A percentile compares a stretch with the other conserved stretches of the same genome.
Conservation (phyloP, 2,113 vertebrate genomes). For the Neogale vison region DNA sequence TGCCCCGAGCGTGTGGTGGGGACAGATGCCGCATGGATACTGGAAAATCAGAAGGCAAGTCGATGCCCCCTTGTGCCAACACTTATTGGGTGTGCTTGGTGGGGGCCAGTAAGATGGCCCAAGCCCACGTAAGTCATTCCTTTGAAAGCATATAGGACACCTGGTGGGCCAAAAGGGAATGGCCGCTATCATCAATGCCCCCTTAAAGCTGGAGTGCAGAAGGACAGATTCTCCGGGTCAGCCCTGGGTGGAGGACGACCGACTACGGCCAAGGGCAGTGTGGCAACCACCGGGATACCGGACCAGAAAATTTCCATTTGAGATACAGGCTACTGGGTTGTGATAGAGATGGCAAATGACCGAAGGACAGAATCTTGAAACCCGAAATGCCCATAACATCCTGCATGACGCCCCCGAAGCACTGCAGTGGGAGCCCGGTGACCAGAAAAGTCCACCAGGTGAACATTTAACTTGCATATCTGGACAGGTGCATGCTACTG, state of each 20-base stretch:
- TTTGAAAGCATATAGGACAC: not conserved
- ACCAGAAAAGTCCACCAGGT: not conserved
- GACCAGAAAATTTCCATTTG: not conserved
- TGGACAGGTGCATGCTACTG: not conserved
- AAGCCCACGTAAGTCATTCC: not conserved
- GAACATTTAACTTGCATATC: too few species aligned
- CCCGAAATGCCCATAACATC: not conserved
- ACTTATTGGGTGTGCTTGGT: too few species aligned
- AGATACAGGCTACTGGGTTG: not conserved
- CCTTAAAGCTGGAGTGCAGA: accelerated
- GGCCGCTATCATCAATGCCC: accelerated
- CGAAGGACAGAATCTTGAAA: not conserved
- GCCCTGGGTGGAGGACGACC: not conserved
- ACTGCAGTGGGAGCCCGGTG: not conserved
- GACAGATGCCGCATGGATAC: accelerated
- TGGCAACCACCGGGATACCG: accelerated
- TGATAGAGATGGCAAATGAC: not conserved
- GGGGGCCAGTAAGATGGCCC: not conserved
- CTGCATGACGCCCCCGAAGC: not conserved
- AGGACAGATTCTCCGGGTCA: accelerated
- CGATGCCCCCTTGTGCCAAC: too few species aligned
- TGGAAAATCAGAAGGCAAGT: not conserved
- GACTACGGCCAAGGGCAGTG: not conserved
- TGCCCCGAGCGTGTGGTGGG: not conserved
- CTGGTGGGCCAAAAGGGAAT: not conserved